Evolutionary conservation across 2,888 invertebrate species (phyloP).

Genomic region (Drosophila prolongata): DNA sequence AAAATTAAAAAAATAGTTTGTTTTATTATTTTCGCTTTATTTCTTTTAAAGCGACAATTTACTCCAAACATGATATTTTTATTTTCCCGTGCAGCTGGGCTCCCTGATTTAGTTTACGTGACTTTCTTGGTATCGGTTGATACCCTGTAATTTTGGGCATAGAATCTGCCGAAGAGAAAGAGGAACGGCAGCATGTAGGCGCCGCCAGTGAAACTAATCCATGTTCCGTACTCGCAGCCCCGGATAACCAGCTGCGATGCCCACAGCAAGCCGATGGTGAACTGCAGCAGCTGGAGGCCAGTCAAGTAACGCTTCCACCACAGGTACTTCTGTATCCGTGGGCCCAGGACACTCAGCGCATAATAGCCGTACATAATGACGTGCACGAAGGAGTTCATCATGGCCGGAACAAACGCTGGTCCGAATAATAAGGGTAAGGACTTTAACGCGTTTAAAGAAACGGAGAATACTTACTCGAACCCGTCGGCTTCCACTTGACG

Average conservation of each 20-base stretch:
- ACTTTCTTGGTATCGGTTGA: too few species aligned
- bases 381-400: constrained; percentile 96
- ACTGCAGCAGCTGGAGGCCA: constrained; percentile 94
- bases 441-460: not conserved
- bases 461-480: constrained; percentile 88
- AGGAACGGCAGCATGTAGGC: constrained; percentile 95
- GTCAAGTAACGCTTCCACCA: constrained; percentile 99
- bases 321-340: constrained; percentile 90
- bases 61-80: too few species aligned
- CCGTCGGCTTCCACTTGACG: constrained; percentile 97
- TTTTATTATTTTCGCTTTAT: too few species aligned
- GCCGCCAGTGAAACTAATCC: constrained; percentile 95
- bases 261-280: constrained; percentile 91
- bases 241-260: constrained; percentile 92
- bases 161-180: constrained; percentile 94
- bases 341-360: constrained; percentile 94
- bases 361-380: constrained; percentile 98
- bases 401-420: constrained; percentile 93
- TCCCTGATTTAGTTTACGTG: too few species aligned
- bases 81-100: too few species aligned
- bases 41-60: too few species aligned
- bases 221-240: constrained; percentile 94
- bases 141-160: constrained; percentile 84
- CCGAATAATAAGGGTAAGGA: constrained; percentile 47
- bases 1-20: too few species aligned